Conservation (phyloP, 1,140 invertebrate species). For the Belonocnema kinseyi region DNA sequence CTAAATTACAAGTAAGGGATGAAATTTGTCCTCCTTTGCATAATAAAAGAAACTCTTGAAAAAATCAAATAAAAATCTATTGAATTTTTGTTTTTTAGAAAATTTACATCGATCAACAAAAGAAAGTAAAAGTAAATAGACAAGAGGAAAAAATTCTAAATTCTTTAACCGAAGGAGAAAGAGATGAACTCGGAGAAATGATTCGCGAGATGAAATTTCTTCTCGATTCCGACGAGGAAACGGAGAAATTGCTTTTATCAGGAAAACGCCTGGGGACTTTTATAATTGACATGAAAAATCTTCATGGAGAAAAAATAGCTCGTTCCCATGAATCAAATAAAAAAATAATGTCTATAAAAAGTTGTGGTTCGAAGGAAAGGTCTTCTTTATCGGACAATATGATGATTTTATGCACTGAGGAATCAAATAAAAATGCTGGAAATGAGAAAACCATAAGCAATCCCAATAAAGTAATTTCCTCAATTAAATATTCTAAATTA, state of each 20-base stretch:
- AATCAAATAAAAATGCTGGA: not conserved
- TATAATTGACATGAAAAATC: slow-evolving; percentile 25
- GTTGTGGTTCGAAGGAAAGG: not conserved
- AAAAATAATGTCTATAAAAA: not conserved
- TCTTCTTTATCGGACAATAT: slow-evolving; percentile 4
- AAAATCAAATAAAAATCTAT: not conserved
- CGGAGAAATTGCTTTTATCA: not conserved
- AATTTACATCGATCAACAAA: not conserved
- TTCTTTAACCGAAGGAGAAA: slow-evolving; percentile 12
- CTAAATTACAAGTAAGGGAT: not conserved
- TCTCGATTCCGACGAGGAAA: slow-evolving; percentile 1
- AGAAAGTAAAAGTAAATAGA: slow-evolving; percentile 9
- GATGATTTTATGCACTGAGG: not conserved
- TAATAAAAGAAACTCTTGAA: too few species aligned
- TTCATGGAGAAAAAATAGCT: slow-evolving; percentile 25
- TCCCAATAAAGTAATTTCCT: not conserved
- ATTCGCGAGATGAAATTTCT: slow-evolving; percentile 13
- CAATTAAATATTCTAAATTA: too few species aligned
- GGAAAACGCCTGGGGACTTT: slow-evolving; percentile 8
- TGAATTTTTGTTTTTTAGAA: not conserved
- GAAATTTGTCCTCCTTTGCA: not conserved
- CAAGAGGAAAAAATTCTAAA: slow-evolving; percentile 20
- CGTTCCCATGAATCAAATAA: slow-evolving; percentile 1
- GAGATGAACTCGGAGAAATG: slow-evolving; percentile 19
- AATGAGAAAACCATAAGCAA: not conserved